These are phyloP conservation scores for Chascanopsetta lugubris DNA, from an alignment of 2,113 vertebrate species.

Conservation along the genomic window DNA sequence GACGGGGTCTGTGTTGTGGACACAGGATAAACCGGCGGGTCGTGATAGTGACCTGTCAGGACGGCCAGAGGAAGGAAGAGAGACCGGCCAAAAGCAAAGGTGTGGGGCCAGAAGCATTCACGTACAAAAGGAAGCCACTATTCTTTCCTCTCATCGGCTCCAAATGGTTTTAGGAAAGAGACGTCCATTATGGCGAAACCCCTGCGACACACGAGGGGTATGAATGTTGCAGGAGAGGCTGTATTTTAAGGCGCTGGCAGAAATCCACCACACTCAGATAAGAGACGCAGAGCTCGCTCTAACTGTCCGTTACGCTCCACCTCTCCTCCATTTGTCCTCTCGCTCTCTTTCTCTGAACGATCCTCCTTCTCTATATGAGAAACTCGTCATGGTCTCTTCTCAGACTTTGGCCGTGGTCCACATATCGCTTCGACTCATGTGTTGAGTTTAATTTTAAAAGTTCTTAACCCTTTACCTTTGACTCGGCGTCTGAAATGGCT, in stretches of 20 bases:
- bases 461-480: slow-evolving; percentile 31
- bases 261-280: slow-evolving; percentile 8
- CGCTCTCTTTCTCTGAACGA: not conserved
- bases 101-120: slow-evolving; percentile 63
- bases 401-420: not conserved
- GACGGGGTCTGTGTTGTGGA: slow-evolving; percentile 53
- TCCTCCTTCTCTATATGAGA: not conserved
- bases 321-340: not conserved
- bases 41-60: slow-evolving; percentile 56
- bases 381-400: not conserved
- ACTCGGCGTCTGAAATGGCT: slow-evolving; percentile 46
- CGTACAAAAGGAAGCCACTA: slow-evolving; percentile 64
- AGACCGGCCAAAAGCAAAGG: slow-evolving; percentile 63
- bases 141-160: slow-evolving; percentile 65
- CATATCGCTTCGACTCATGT: slow-evolving; percentile 26
- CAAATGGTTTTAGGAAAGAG: slow-evolving; percentile 67
- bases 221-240: slow-evolving; percentile 32
- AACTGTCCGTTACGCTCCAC: not conserved
- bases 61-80: slow-evolving; percentile 70
- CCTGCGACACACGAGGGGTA: slow-evolving; percentile 36
- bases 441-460: slow-evolving; percentile 22
- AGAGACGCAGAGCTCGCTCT: slow-evolving; percentile 1
- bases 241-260: slow-evolving; percentile 8
- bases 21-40: slow-evolving; percentile 63
- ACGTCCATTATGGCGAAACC: slow-evolving; percentile 46